Evolutionary conservation across 2,888 invertebrate species (phyloP).

Genomic region (Macrostomum cliftonense): DNA sequence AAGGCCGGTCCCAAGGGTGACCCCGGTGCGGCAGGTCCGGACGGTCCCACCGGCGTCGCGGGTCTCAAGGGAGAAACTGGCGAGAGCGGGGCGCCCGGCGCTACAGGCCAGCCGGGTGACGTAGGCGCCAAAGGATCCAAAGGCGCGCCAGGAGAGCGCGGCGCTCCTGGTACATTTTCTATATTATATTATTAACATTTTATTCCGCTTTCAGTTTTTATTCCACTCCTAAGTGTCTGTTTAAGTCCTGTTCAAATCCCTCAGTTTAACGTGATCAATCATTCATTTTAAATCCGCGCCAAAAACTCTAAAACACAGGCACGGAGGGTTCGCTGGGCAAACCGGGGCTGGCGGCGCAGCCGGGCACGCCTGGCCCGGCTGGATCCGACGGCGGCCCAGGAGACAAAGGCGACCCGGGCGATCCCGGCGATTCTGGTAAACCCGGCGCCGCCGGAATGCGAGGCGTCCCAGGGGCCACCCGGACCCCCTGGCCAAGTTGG

Average conservation of each 20-base stretch:
- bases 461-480: background rate
- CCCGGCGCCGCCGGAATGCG: slow-evolving; percentile 6
- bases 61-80: slow-evolving; percentile 2
- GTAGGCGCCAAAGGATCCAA: slow-evolving; percentile 3
- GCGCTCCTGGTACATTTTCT: background rate
- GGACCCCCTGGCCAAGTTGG: too few relatives aligned
- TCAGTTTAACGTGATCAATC: too few relatives aligned
- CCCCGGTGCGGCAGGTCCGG: slow-evolving; percentile 3
- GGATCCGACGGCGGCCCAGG: slow-evolving; percentile 3
- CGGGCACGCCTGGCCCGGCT: background rate
- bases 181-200: too few relatives aligned
- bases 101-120: slow-evolving; percentile 2
- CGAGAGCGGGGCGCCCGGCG: slow-evolving; percentile 2
- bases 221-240: too few relatives aligned
- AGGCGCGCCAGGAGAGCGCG: slow-evolving; percentile 6
- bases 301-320: too few relatives aligned
- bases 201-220: too few relatives aligned
- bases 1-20: slow-evolving; percentile 5
- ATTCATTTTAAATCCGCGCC: too few relatives aligned
- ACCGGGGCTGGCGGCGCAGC: background rate
- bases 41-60: slow-evolving; percentile 6
- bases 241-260: too few relatives aligned
- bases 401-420: background rate
- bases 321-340: too few relatives aligned
- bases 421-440: background rate